Evolutionary conservation across 1,140 invertebrate genomes (phyloP).

Genomic region (Ips nitidus): DNA sequence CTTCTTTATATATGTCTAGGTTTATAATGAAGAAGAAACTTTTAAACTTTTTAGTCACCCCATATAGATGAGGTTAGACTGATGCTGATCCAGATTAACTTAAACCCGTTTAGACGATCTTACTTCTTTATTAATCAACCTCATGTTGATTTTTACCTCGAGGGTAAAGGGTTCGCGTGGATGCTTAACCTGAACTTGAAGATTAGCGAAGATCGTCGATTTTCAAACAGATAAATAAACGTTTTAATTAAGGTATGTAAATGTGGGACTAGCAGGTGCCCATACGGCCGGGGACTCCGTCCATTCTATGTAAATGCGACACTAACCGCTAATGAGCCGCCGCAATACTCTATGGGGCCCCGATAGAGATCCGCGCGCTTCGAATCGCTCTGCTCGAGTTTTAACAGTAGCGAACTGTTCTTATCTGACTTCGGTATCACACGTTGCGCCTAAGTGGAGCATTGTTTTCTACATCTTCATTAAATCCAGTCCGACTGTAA

Average conservation of each 20-base stretch:
- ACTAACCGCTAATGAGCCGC: constrained; percentile 48
- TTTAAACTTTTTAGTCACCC: too few relatives aligned
- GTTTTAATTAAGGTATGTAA: constrained; percentile 46
- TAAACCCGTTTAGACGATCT: too few relatives aligned
- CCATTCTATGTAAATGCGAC: constrained; percentile 52
- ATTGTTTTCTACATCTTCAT: constrained; percentile 36
- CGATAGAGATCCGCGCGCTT: constrained; percentile 28
- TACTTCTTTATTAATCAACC: too few relatives aligned
- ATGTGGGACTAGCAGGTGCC: constrained; percentile 39
- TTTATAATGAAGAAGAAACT: too few relatives aligned
- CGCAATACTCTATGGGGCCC: constrained; percentile 19
- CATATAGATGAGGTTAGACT: too few relatives aligned
- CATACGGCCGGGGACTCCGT: constrained; percentile 36
- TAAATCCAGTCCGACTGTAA: constrained; percentile 28
- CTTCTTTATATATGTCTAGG: too few relatives aligned
- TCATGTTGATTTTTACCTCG: too few relatives aligned
- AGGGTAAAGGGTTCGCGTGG: too few relatives aligned
- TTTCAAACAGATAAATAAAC: constrained; percentile 16
- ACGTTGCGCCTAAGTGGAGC: constrained; percentile 32
- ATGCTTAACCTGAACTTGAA: too few relatives aligned
- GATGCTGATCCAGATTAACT: too few relatives aligned
- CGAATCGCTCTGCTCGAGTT: constrained; percentile 30
- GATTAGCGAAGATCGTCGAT: too few relatives aligned
- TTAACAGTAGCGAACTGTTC: constrained; percentile 28
- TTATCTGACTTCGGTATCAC: constrained; percentile 35